Evolutionary conservation across 1,140 invertebrate species (phyloP).

Genomic region (Bombus pyrosoma): DNA sequence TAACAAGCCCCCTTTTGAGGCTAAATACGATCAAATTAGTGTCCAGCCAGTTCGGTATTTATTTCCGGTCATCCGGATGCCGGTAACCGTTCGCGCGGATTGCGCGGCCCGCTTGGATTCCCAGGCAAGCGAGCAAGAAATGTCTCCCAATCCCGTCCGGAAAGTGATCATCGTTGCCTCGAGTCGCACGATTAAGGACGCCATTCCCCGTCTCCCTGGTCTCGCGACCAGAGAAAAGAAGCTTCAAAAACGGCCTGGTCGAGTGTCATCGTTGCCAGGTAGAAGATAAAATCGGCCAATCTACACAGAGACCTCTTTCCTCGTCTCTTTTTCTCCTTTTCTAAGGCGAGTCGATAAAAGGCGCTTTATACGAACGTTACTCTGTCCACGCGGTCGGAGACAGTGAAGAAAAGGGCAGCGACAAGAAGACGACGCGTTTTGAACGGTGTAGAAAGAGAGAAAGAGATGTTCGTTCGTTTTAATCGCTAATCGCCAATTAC

Average conservation of each 20-base stretch:
- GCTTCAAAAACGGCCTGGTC: constrained; percentile 35
- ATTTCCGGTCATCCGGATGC: constrained; percentile 59
- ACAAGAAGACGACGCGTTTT: neutral
- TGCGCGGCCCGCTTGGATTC: constrained; percentile 44
- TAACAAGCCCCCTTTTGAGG: neutral
- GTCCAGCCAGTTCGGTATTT: constrained; percentile 44
- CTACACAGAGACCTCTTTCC: neutral
- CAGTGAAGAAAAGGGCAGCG: constrained; percentile 31
- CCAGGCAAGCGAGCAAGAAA: constrained; percentile 51
- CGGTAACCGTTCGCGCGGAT: constrained; percentile 7
- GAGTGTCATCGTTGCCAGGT: constrained; percentile 40
- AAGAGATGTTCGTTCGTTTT: constrained; percentile 77
- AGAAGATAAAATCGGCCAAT: constrained; percentile 50
- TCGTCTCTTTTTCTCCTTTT: neutral
- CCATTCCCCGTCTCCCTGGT: constrained; percentile 25
- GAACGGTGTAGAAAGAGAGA: constrained; percentile 25
- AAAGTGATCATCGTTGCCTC: constrained; percentile 40
- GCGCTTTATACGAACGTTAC: constrained; percentile 41
- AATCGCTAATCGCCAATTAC: constrained; percentile 84
- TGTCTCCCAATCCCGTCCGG: constrained; percentile 15
- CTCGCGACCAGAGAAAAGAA: constrained; percentile 27
- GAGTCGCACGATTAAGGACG: constrained; percentile 58
- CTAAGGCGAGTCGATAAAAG: constrained; percentile 45
- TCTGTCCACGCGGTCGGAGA: constrained; percentile 6
- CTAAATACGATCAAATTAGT: constrained; percentile 50